A percentile compares a stretch with the other conserved stretches of the same genome.
Evolutionary conservation across 2,113 vertebrate genomes (phyloP).

Genomic region (Seriola rivoliana): DNA sequence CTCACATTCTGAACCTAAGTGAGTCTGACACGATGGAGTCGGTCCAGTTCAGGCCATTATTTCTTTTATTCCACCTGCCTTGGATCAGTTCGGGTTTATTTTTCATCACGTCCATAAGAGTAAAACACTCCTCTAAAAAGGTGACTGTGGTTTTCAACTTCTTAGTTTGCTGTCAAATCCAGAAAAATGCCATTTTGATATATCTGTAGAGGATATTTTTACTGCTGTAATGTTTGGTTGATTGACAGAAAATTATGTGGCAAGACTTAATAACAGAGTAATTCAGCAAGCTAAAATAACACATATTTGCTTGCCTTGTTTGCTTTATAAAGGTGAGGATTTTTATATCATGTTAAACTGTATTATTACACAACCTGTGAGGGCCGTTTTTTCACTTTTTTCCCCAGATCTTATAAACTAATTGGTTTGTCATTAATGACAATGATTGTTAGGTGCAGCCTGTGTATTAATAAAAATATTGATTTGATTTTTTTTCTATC

Average conservation of each 20-base stretch:
- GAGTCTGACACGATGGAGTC: not conserved
- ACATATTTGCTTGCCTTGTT: not conserved
- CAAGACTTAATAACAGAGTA: not conserved
- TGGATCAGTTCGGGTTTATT: not conserved
- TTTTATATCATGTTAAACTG: not conserved
- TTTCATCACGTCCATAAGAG: too few species aligned
- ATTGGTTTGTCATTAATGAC: too few species aligned
- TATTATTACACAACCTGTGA: too few species aligned
- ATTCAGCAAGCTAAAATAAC: not conserved
- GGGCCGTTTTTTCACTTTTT: too few species aligned
- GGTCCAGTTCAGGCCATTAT: not conserved
- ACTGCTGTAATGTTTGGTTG: not conserved
- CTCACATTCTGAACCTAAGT: not conserved
- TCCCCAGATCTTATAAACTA: too few species aligned
- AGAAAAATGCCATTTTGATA: not conserved
- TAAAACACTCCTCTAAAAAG: too few species aligned
- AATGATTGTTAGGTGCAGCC: too few species aligned
- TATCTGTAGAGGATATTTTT: not conserved
- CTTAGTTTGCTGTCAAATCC: too few species aligned
- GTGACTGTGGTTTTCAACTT: too few species aligned
- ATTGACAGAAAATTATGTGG: not conserved
- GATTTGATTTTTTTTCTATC: too few species aligned
- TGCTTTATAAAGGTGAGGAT: not conserved
- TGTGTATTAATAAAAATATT: too few species aligned
- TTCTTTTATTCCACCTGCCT: not conserved